Conservation (phyloP, 2,888 invertebrate species). For the Drosophila putrida region DNA sequence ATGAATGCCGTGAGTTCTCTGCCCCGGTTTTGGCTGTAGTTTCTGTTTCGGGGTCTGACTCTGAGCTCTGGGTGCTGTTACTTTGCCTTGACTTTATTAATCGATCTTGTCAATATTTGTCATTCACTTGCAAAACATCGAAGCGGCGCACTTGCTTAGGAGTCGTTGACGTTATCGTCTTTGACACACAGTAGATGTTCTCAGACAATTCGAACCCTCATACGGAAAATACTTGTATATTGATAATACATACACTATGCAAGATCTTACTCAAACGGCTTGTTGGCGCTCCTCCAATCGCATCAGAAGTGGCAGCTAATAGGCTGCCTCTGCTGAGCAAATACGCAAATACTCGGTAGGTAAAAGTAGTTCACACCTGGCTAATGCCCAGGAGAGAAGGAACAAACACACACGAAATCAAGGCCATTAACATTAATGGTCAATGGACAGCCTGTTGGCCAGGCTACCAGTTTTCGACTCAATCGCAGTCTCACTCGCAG, state of each 20-base stretch:
- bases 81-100: slow-evolving; percentile 47
- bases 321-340: slow-evolving; percentile 55
- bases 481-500: neutral
- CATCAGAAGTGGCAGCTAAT: slow-evolving; percentile 72
- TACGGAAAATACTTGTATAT: slow-evolving; percentile 40
- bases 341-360: slow-evolving; percentile 46
- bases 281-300: slow-evolving; percentile 50
- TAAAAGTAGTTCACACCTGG: slow-evolving; percentile 77
- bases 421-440: slow-evolving; percentile 76
- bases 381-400: slow-evolving; percentile 26
- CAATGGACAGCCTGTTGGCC: slow-evolving; percentile 39
- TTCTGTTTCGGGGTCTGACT: no score
- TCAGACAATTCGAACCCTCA: slow-evolving; percentile 18
- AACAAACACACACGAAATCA: slow-evolving; percentile 56
- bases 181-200: slow-evolving; percentile 11
- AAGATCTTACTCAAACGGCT: slow-evolving; percentile 77
- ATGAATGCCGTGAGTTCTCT: neutral
- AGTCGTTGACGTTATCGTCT: slow-evolving; percentile 61
- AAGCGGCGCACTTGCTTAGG: slow-evolving; percentile 64
- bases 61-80: neutral
- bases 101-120: slow-evolving; percentile 76
- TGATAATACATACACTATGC: slow-evolving; percentile 52
- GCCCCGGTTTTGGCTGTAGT: slow-evolving; percentile 2
- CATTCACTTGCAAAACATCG: slow-evolving; percentile 65
- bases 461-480: slow-evolving; percentile 29